Base-by-base conservation (phyloP, 2,797 vertebrate species). In the Cynodonichthys magdalenae region DNA sequence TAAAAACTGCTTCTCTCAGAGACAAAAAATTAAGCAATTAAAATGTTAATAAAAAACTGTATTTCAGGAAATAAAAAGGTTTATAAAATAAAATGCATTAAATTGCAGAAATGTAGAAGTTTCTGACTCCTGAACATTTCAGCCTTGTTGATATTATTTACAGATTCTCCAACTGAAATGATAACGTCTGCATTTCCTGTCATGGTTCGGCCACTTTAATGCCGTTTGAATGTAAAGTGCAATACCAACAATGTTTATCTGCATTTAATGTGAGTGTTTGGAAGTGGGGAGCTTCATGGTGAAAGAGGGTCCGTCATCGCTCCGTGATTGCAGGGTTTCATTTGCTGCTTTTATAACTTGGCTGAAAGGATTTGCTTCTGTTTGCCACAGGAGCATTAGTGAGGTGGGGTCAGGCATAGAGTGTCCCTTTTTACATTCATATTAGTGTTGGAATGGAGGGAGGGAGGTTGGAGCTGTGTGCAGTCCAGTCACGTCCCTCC, bases 311-410 rank as follows among this genome's bases (percentile, higher is more conserved):
- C 27, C 28, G 15, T 55, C 17, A 27, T 55, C 53, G 17, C 6
- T 17, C 41, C 15, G 24, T 20, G 46, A 47, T 46, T 19, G 17
- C 17, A 58, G 46, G 17, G 28, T 29, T 59, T 59, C 27, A 56
- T 60, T 59, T 59, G 18, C 44, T 36, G 57, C 57, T 59, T 48
- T 59, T 48, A 34, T 48, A 59, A 17, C 45, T 36, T 48, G 45
- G 57, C 45, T 60, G 46, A 39, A 18, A 52, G 39, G 15, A 44
- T 44, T 61, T 36, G 17, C 31, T 46, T n/a, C 54, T 28, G 29
- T 48, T 18, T 18, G 42, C 5, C 42, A 36, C 29, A 28, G 11
- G 44, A 39, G 17, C 49, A 1, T 28, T 53, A 53, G 49, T 4
- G 17, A 53, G 48, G 17, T 36, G 44, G 42, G 17, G 0, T 67